Evolutionary conservation across 2,888 invertebrate species (phyloP).

Genomic region (Lasioglossum lativentre): DNA sequence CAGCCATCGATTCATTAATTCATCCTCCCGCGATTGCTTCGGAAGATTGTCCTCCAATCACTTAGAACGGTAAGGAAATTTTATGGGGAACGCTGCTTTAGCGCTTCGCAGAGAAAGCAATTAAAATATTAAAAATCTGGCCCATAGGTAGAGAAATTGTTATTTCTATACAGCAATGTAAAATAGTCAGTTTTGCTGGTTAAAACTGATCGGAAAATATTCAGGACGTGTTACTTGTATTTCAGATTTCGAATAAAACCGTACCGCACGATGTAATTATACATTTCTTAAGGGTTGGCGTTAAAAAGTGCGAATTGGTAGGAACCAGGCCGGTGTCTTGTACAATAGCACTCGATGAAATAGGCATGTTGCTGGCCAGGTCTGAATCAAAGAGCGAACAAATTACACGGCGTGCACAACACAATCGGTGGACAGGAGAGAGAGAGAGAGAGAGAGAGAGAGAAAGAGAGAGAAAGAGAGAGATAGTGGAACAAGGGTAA

Average conservation of each 20-base stretch:
- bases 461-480: not conserved
- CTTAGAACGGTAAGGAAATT: not conserved
- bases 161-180: too few relatives aligned
- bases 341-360: not conserved
- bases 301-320: not conserved
- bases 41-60: constrained; percentile 2
- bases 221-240: not conserved
- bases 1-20: constrained; percentile 3
- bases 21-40: not conserved
- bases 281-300: not conserved
- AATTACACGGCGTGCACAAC: not conserved
- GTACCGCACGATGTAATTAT: not conserved
- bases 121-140: not conserved
- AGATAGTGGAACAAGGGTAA: not conserved
- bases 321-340: not conserved
- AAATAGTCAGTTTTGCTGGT: too few relatives aligned
- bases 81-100: not conserved
- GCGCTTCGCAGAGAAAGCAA: not conserved
- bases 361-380: not conserved
- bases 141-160: not conserved
- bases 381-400: not conserved
- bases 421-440: not conserved
- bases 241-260: not conserved
- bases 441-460: not conserved
- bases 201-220: not conserved